Percentiles rank a stretch among this genome's conserved stretches.
These are phyloP conservation scores for Sminthurides aquaticus DNA, from an alignment of 2,888 invertebrate species.

Conservation along the genomic window DNA sequence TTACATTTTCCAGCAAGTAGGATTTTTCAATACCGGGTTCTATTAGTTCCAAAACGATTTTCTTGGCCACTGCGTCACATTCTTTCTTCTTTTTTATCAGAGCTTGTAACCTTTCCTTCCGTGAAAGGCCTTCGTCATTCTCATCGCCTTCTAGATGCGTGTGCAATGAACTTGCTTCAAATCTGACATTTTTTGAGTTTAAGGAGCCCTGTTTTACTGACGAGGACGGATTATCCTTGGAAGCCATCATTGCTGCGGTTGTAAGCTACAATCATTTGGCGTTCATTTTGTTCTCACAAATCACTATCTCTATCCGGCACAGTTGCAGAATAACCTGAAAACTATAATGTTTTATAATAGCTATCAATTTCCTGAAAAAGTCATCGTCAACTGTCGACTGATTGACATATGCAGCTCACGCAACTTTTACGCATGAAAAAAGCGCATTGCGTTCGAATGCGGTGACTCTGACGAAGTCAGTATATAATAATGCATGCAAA, in stretches of 20 bases:
- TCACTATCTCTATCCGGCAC: too few species aligned
- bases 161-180: not conserved
- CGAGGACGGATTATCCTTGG: not conserved
- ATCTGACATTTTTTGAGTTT: not conserved
- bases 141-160: slow-evolving; percentile 11
- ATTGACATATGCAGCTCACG: too few species aligned
- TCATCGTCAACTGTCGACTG: too few species aligned
- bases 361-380: too few species aligned
- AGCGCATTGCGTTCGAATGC: too few species aligned
- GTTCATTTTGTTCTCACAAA: too few species aligned
- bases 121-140: slow-evolving; percentile 7
- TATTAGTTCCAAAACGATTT: slow-evolving; percentile 64
- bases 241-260: slow-evolving; percentile 1
- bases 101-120: slow-evolving; percentile 38
- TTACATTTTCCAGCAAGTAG: slow-evolving; percentile 51
- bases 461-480: too few species aligned
- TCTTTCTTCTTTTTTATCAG: slow-evolving; percentile 62
- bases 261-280: too few species aligned
- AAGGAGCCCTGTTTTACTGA: not conserved
- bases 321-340: too few species aligned
- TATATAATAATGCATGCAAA: too few species aligned
- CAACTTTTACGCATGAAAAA: too few species aligned
- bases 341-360: too few species aligned
- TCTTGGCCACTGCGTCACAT: slow-evolving; percentile 64
- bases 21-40: slow-evolving; percentile 53